Evolutionary conservation across 2,888 invertebrate genomes (phyloP).

Genomic region (Eucriotettix oculatus): DNA sequence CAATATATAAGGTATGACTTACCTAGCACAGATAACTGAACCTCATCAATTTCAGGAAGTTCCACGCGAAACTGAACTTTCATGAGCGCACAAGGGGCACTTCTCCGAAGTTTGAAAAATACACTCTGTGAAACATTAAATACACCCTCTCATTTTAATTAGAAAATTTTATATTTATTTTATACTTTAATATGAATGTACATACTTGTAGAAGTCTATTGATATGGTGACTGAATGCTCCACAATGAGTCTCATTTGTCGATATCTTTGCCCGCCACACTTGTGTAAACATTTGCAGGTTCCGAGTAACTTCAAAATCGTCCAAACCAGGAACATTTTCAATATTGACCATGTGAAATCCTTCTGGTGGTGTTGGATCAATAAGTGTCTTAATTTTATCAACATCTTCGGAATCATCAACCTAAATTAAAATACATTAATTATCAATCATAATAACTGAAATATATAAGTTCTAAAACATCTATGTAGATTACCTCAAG

Average conservation of each 20-base stretch:
- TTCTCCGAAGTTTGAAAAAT: conserved; percentile 73
- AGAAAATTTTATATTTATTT: neutral
- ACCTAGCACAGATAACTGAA: conserved; percentile 40
- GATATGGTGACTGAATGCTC: conserved; percentile 30
- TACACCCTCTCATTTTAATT: too few relatives aligned
- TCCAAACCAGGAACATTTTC: conserved; percentile 56
- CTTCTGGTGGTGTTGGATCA: conserved; percentile 56
- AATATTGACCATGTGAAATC: conserved; percentile 64
- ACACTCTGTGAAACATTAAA: conserved; percentile 42
- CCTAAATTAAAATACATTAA: conserved; percentile 25
- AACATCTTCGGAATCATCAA: conserved; percentile 69
- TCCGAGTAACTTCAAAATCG: conserved; percentile 46
- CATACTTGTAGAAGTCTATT: conserved; percentile 35
- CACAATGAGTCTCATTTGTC: conserved; percentile 25
- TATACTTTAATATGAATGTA: conserved; percentile 16
- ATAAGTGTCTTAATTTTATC: conserved; percentile 56
- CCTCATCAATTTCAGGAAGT: conserved; percentile 67
- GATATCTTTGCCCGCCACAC: conserved; percentile 53
- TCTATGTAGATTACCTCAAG: conserved; percentile 38
- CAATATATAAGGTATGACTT: conserved; percentile 14
- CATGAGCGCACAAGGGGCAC: conserved; percentile 75
- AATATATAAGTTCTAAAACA: neutral
- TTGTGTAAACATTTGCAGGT: conserved; percentile 72
- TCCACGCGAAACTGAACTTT: conserved; percentile 68
- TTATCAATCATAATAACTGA: neutral